Base-by-base conservation (phyloP, 2,113 vertebrate genomes). In the Zosterops lateralis region DNA sequence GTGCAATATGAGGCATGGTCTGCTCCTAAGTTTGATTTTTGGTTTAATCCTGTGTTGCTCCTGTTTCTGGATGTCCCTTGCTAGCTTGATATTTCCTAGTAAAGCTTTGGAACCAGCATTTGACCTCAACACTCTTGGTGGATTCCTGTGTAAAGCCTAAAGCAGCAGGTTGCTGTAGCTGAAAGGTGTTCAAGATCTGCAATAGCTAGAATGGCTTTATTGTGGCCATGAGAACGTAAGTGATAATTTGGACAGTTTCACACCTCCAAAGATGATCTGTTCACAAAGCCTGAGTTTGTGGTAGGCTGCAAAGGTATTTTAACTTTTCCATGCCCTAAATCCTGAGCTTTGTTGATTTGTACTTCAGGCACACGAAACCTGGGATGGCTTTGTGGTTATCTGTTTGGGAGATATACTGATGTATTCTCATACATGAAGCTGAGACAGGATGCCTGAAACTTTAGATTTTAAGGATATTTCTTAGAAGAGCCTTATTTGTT, bases 261-360 rank as follows among this genome's bases (percentile, higher is more conserved):
- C 16, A 24, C 5, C 19, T 90, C 40, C 10, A 61, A 77, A 84
- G 31, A 26, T 21, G 50, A 82, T 25, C 7, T 34, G 9, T 56
- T 85, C n/a, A 40, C 64, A 47, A 18, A 70, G 18, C 22, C 38
- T 51, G 25, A 71, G 15, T 25, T 25, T 40, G 20, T 66, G 17
- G 14, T 34, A 53, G 36, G 19, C 26, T 0, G 0, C 25, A 47
- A 56, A n/a, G 8, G 5, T 57, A 25, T 57, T 38, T 73, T 58
- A 44, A 14, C 6, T 84, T 66, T 18, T 76, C 50, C 7, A 4
- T 57, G 15, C 8, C 26, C 3, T 44, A 25, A 32, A 10, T 71
- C n/a, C 22, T 84, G 31, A 57, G n/a, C 15, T 78, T 74, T 88
- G 12, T 25, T 67, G 6, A 7, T 73, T 47, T 40, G 17, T 75